Percentiles rank a stretch among this genome's conserved stretches.
Evolutionary conservation across 2,113 vertebrate species (phyloP).

Genomic region (Epinephelus fuscoguttatus): DNA sequence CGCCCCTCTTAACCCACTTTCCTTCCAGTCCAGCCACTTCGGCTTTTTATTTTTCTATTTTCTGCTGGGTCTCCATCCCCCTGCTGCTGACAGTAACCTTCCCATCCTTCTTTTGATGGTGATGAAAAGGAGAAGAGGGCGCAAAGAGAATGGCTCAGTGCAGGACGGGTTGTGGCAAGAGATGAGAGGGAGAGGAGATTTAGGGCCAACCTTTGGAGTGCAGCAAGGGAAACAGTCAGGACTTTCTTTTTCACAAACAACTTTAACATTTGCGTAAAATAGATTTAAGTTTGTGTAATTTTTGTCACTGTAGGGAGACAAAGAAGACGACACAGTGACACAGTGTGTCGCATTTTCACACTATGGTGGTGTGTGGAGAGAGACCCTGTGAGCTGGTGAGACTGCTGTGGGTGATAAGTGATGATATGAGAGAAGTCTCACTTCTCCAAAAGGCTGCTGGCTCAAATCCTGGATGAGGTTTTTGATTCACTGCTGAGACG

Average conservation of each 20-base stretch:
- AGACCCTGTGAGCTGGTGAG: conserved; percentile 38
- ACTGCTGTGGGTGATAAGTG: conserved; percentile 35
- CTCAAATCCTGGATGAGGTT: conserved; percentile 36
- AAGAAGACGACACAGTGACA: conserved; percentile 7
- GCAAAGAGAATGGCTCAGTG: conserved; percentile 17
- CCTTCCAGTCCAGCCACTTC: conserved; percentile 43
- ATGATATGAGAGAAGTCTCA: conserved; percentile 34
- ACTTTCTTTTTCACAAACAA: neutral
- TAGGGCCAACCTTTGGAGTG: conserved; percentile 14
- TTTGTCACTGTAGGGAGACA: neutral
- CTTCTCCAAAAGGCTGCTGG: conserved; percentile 50
- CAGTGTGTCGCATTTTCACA: conserved; percentile 33
- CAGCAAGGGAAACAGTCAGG: neutral
- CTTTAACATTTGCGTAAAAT: conserved; percentile 5
- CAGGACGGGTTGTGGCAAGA: conserved; percentile 19
- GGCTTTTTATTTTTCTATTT: conserved; percentile 66
- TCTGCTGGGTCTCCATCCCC: conserved; percentile 38
- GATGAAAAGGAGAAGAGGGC: conserved; percentile 41
- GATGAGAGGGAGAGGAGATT: conserved; percentile 21
- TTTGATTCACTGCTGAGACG: conserved; percentile 52
- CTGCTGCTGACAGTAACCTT: conserved; percentile 57
- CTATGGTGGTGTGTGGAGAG: conserved; percentile 20
- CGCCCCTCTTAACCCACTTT: conserved; percentile 77
- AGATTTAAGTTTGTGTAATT: conserved; percentile 19
- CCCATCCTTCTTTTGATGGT: conserved; percentile 32